phyloP scores from a whole-genome alignment of 2,888 invertebrate genomes.

The Syrphus vitripennis region DNA sequence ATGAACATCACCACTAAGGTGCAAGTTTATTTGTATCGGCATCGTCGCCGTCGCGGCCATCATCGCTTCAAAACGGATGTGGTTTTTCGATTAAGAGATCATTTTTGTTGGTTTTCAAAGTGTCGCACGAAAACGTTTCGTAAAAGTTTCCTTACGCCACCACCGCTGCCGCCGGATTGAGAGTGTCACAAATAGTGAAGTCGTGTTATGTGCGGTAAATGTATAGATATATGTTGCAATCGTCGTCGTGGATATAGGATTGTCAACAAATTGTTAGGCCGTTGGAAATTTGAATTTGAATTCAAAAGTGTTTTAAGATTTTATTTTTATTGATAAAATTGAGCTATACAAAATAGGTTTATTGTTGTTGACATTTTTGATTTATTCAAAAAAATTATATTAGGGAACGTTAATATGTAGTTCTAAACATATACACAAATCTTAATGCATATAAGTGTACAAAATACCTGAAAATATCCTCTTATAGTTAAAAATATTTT shows the following conservation, averaged over 20 bases:
- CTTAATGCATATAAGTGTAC: no score
- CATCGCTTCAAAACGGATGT: slow-evolving; percentile 1
- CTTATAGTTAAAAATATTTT: no score
- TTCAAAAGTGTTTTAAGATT: slow-evolving; percentile 34
- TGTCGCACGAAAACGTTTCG: slow-evolving; percentile 17
- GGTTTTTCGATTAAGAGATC: background rate
- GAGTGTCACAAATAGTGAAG: background rate
- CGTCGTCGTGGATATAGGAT: slow-evolving; percentile 2
- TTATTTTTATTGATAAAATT: background rate
- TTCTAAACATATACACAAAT: no score
- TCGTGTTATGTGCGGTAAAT: background rate
- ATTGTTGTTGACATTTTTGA: background rate
- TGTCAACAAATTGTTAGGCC: slow-evolving; percentile 22
- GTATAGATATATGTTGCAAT: slow-evolving; percentile 8
- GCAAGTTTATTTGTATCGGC: slow-evolving; percentile 4
- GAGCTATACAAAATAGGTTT: background rate
- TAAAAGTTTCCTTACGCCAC: background rate
- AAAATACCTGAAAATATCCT: no score
- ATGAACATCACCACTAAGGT: slow-evolving; percentile 20
- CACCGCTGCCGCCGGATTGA: background rate
- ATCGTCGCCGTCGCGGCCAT: background rate
- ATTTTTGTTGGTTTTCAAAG: background rate
- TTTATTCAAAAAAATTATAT: no score
- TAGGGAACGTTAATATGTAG: no score
- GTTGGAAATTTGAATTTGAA: slow-evolving; percentile 67